Conservation (phyloP, 2,888 invertebrate genomes). For the Celastrina argiolus region DNA sequence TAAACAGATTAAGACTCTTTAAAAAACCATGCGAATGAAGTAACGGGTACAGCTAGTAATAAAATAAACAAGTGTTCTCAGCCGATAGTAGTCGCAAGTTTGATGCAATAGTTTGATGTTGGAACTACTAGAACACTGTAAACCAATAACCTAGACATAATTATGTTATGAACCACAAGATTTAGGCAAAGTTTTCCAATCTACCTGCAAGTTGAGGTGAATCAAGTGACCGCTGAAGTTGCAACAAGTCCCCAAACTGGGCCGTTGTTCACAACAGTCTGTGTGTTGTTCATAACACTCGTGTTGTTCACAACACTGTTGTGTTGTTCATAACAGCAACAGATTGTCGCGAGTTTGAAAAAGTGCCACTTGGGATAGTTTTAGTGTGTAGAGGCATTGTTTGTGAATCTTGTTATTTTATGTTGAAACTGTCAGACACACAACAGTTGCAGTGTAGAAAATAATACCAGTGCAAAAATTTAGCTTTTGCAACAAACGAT, state of each 20-base stretch:
- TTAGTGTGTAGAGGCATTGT: not conserved
- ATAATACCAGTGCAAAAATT: not conserved
- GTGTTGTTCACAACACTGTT: not conserved
- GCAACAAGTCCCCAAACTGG: slow-evolving; percentile 4
- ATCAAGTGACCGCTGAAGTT: not conserved
- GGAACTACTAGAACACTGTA: not conserved
- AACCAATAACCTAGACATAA: not conserved
- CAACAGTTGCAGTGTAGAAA: too few species aligned
- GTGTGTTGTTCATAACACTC: not conserved
- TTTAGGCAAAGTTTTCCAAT: slow-evolving; percentile 5
- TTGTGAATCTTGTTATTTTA: slow-evolving; percentile 8
- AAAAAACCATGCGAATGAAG: too few species aligned
- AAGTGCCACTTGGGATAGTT: slow-evolving; percentile 1
- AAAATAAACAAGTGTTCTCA: too few species aligned
- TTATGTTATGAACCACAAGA: not conserved
- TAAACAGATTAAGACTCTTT: too few species aligned
- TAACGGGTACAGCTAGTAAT: too few species aligned
- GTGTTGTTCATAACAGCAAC: too few species aligned
- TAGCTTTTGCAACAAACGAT: not conserved
- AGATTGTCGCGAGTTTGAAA: slow-evolving; percentile 17
- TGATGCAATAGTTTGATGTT: not conserved
- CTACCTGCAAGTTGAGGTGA: slow-evolving; percentile 1
- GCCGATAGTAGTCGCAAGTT: too few species aligned
- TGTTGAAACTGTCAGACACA: not conserved
- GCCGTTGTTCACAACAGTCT: not conserved